Conservation (phyloP, 2,888 invertebrate genomes). For the Monoplex corrugatus region DNA sequence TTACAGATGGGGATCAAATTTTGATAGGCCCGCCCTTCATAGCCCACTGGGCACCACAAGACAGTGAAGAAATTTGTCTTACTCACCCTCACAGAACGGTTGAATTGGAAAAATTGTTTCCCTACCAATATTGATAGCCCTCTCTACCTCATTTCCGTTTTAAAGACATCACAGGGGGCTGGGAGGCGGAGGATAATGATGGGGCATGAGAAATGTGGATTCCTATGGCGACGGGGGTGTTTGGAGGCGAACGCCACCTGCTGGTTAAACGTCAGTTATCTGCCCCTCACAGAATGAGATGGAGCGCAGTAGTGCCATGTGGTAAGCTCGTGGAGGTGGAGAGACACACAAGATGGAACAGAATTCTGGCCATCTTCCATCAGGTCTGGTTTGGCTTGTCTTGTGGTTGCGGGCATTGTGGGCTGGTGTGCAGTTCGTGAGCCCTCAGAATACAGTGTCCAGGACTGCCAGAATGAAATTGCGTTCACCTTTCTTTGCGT, state of each 20-base stretch:
- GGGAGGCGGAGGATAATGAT: conserved; percentile 42
- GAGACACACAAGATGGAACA: no score
- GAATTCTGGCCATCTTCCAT: no score
- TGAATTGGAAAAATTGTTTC: conserved; percentile 48
- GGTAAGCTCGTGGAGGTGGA: no score
- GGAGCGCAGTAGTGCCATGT: conserved; percentile 43
- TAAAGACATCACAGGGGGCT: conserved; percentile 50
- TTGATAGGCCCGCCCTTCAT: conserved; percentile 19
- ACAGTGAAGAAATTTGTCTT: conserved; percentile 46
- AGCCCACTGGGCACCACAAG: conserved; percentile 5
- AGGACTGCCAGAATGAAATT: no score
- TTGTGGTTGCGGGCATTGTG: no score
- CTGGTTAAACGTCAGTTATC: conserved; percentile 48
- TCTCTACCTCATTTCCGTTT: conserved; percentile 50
- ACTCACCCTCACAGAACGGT: conserved; percentile 34
- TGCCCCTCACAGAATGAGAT: conserved; percentile 40
- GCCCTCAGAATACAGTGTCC: no score
- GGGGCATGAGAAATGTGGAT: conserved; percentile 48
- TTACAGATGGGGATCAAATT: conserved; percentile 45
- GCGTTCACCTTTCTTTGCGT: no score
- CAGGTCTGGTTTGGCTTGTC: no score
- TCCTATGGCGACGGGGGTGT: conserved; percentile 51
- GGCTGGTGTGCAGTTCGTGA: no score
- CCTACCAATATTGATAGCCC: conserved; percentile 50
- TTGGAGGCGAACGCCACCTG: conserved; percentile 50